These are phyloP conservation scores for Lithobates pipiens DNA, from an alignment of 2,797 vertebrate species.

Conservation along the genomic window DNA sequence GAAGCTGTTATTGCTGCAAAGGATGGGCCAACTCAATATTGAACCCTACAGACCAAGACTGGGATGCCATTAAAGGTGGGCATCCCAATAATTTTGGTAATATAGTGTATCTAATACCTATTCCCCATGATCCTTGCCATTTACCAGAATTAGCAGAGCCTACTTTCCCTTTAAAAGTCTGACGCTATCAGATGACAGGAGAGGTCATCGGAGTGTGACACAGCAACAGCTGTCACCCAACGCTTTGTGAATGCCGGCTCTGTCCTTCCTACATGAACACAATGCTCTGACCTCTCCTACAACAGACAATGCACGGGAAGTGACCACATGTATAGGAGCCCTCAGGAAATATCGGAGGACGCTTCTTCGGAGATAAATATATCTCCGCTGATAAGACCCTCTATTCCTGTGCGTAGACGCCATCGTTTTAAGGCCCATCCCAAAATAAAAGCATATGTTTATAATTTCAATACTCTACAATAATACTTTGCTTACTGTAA, in stretches of 20 bases:
- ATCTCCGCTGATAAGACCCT: neutral
- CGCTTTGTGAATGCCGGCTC: neutral
- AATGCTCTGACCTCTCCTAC: slow-evolving; percentile 31
- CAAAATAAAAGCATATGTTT: neutral
- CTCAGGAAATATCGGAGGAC: slow-evolving; percentile 17
- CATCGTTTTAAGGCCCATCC: neutral
- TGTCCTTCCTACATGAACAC: neutral
- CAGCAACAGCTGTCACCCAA: neutral
- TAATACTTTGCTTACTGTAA: neutral
- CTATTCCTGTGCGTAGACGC: neutral
- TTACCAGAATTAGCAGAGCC: neutral
- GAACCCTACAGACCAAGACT: too few relatives aligned
- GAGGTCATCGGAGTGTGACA: neutral
- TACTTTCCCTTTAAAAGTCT: neutral
- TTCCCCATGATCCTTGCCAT: neutral
- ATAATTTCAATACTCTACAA: neutral
- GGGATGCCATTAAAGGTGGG: too few relatives aligned
- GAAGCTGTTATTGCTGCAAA: too few relatives aligned
- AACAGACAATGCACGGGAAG: slow-evolving; percentile 12
- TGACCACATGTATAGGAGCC: neutral
- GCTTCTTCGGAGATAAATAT: neutral
- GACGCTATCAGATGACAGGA: slow-evolving; percentile 1
- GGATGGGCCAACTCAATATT: too few relatives aligned
- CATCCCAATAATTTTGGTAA: too few relatives aligned
- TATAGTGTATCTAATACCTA: neutral